Evolutionary conservation across 2,888 invertebrate genomes (phyloP), one percentile per base, ranked within the genome.

Genomic region (Drosophila monieri): DNA sequence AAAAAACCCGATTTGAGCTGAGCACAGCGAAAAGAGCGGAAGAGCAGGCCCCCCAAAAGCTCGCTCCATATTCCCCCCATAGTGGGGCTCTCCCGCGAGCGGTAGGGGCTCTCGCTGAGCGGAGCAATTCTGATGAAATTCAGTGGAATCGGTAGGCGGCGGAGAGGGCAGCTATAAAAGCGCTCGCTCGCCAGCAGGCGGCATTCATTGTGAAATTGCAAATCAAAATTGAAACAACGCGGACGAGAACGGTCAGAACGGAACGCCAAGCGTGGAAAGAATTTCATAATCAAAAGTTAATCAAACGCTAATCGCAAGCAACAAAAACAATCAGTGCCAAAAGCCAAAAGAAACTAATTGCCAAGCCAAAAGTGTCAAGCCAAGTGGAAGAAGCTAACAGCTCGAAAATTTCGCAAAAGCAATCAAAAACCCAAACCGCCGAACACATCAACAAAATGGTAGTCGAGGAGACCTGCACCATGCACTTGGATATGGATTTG

Each of bases 131-230:
- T 90, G 84, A 83, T 89, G 90, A 89, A 90, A 89, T 90, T 88
- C 85, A 66, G 57, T 69, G 73, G 77, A 76, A 78, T 55, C 32
- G 37, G 54, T 54, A 61, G 25, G 52, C 65, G 37, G 14, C 58
- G 12, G 80, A 85, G 90, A 90, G 88, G 44, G 57, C 61, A 3
- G 69, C 85, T 90, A 90, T 90, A 90, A 89, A 90, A 88, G 85
- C 86, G 14, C 23, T 21, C 60, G 68, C 76, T 62, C 65, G 72
- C 57, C 52, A 55, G 32, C 35, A 18, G 49, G 21, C 30, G 58
- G 77, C 77, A 90, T 90, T 90, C 90, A 90, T 90, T 90, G 90
- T 90, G 90, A 90, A 90, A 90, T 90, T 83, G 73, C 73, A 79
- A 89, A 80, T 90, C 91, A 90, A 91, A 90, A 90, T 90, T 90